phyloP scores from a whole-genome alignment of 92 coral and sea anemone species.

The Epizoanthus illoricatus region DNA sequence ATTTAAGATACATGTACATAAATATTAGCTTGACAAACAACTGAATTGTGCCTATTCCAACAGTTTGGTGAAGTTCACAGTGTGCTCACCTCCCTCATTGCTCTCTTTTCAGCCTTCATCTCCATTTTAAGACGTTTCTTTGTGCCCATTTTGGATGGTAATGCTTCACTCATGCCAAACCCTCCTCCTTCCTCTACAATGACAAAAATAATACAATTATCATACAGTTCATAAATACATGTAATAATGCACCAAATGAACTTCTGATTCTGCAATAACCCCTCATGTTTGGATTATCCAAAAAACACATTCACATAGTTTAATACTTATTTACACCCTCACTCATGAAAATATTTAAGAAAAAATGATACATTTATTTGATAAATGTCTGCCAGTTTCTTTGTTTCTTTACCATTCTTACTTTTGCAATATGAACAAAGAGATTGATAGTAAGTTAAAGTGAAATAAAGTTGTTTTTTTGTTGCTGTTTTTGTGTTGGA shows the following conservation, averaged over 20 bases:
- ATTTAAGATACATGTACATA: neutral
- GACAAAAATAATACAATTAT: neutral
- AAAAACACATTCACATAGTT: no score
- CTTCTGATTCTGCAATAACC: no score
- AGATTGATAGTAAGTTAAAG: no score
- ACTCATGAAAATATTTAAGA: no score
- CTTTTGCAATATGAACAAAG: no score
- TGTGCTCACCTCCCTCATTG: slow-evolving; percentile 79
- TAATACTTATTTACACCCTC: no score
- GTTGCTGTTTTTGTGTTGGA: no score
- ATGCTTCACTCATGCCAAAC: slow-evolving; percentile 68
- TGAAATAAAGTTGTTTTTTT: no score
- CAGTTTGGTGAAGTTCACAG: neutral
- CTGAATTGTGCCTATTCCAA: neutral
- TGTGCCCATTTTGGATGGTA: slow-evolving; percentile 84
- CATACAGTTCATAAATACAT: neutral
- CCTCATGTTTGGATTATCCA: no score
- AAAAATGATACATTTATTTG: no score
- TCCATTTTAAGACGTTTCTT: slow-evolving; percentile 82
- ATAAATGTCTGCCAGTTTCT: no score
- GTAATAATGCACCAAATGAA: neutral
- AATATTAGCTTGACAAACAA: neutral
- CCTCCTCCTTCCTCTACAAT: slow-evolving; percentile 48
- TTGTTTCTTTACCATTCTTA: no score
- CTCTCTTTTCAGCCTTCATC: slow-evolving; percentile 93